A percentile compares a stretch with the other conserved stretches of the same genome.
Conservation (phyloP, 92 coral and sea anemone species). For the Galaxea fascicularis region DNA sequence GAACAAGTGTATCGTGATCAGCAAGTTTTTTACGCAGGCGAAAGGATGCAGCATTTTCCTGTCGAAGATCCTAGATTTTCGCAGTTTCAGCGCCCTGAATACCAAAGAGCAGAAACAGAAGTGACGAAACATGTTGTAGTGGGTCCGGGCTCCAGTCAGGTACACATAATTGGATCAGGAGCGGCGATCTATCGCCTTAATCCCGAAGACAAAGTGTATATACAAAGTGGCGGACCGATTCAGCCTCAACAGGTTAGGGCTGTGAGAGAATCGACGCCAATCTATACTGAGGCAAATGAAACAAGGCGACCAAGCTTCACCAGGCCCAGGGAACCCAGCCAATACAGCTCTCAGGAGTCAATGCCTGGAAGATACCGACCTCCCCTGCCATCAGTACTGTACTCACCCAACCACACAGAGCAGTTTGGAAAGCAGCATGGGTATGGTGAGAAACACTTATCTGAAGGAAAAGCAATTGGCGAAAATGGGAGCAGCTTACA, state of each 20-base stretch:
- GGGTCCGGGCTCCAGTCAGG: conserved; percentile 31
- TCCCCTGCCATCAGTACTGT: background rate
- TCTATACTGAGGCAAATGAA: background rate
- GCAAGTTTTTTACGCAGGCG: background rate
- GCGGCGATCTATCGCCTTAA: conserved; percentile 11
- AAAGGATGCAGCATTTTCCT: conserved; percentile 2
- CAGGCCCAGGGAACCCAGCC: background rate
- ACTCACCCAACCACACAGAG: background rate
- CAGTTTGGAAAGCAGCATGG: conserved; percentile 22
- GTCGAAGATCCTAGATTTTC: background rate
- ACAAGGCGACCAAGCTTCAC: background rate
- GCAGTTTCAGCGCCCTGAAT: conserved; percentile 19
- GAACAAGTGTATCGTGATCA: conserved; percentile 12
- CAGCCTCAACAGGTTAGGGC: conserved; percentile 1
- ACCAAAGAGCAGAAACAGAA: conserved; percentile 3
- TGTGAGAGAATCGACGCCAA: conserved; percentile 11
- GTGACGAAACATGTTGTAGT: conserved; percentile 21
- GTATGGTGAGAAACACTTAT: conserved; percentile 1
- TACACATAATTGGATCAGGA: conserved; percentile 35
- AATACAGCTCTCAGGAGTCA: conserved; percentile 2
- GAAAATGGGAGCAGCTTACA: background rate
- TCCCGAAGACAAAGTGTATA: conserved; percentile 32
- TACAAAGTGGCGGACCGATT: conserved; percentile 25
- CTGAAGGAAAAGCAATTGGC: background rate
- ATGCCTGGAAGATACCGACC: conserved; percentile 8